Evolutionary conservation across 2,888 invertebrate genomes (phyloP).

Genomic region (Macroteleia sp.): DNA sequence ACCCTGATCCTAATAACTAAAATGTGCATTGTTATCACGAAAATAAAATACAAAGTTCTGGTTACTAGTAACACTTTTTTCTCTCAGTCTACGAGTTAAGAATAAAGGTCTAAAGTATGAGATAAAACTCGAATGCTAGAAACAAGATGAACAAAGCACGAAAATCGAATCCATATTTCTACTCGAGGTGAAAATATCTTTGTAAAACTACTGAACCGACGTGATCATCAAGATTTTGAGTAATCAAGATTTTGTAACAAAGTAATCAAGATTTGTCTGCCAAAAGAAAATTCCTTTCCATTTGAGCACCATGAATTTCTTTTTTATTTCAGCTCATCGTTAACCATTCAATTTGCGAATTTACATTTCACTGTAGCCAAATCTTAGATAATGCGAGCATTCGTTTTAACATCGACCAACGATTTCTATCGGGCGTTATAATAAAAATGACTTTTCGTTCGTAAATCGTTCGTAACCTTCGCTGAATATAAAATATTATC

Average conservation of each 20-base stretch:
- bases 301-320: not conserved
- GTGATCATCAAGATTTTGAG: constrained; percentile 2
- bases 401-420: not conserved
- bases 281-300: not conserved
- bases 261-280: too few species aligned
- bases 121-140: too few species aligned
- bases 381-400: constrained; percentile 7
- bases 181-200: not conserved
- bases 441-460: constrained; percentile 8
- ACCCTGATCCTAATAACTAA: too few species aligned
- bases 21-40: too few species aligned
- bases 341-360: constrained; percentile 8
- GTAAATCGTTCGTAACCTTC: constrained; percentile 13
- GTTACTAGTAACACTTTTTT: too few species aligned
- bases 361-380: constrained; percentile 5
- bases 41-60: too few species aligned
- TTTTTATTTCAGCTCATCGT: not conserved
- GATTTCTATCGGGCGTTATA: not conserved
- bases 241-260: constrained; percentile 1
- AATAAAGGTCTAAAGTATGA: too few species aligned
- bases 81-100: too few species aligned
- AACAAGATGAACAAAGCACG: too few species aligned
- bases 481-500: constrained; percentile 33
- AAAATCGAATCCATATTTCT: not conserved
- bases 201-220: not conserved